These are phyloP conservation scores for Imbricaverruca yamaguchii DNA, from an alignment of 2,888 invertebrate genomes.

Conservation along the genomic window DNA sequence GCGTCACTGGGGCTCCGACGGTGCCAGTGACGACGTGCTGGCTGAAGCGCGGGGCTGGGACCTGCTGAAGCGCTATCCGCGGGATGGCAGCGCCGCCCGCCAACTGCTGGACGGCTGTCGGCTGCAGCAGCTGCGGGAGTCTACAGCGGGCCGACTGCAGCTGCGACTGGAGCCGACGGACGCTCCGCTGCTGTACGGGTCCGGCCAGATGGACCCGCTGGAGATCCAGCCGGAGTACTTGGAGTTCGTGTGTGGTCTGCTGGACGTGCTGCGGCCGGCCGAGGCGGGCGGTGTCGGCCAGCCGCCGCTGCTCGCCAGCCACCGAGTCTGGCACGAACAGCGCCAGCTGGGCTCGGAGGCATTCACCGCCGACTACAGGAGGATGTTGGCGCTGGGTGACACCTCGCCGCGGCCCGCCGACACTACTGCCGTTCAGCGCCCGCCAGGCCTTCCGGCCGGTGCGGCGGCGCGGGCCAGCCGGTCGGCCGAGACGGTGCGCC, in stretches of 20 bases:
- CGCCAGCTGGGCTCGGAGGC: neutral
- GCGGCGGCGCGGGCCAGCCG: neutral
- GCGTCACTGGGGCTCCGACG: neutral
- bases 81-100: neutral
- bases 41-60: neutral
- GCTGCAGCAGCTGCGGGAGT: neutral
- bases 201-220: neutral
- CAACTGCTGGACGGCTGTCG: conserved; percentile 9
- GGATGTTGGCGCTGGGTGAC: neutral
- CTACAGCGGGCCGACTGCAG: neutral
- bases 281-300: neutral
- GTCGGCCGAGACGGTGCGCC: neutral
- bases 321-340: neutral
- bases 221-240: neutral
- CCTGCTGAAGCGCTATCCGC: neutral
- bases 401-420: neutral
- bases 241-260: neutral
- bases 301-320: neutral
- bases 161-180: neutral
- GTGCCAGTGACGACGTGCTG: neutral
- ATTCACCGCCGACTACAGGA: neutral
- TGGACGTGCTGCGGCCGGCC: neutral
- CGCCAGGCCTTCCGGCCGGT: too few relatives aligned
- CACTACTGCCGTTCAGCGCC: neutral
- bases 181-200: neutral